Evolutionary conservation across 2,888 invertebrate species (phyloP).

Genomic region (Lycophotia porphyrea): DNA sequence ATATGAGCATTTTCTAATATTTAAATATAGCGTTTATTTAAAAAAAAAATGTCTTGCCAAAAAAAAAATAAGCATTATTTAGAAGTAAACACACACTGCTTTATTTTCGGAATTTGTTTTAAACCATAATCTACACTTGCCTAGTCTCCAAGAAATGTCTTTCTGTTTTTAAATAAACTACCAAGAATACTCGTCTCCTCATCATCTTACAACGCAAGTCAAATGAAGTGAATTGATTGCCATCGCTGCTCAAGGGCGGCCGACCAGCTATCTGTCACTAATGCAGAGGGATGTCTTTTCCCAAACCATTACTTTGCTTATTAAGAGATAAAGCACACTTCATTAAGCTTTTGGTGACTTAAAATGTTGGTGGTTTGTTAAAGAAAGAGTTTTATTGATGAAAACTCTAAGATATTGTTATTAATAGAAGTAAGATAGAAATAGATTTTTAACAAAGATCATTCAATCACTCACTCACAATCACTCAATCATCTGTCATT

Average conservation of each 20-base stretch:
- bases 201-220: conserved; percentile 32
- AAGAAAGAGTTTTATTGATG: background rate
- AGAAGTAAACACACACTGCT: background rate
- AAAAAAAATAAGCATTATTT: no score
- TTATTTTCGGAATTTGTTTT: background rate
- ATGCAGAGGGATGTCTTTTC: conserved; percentile 44
- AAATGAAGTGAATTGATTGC: conserved; percentile 43
- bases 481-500: no score
- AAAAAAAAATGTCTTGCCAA: no score
- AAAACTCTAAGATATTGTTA: background rate
- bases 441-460: background rate
- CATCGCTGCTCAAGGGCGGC: background rate
- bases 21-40: no score
- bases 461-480: no score
- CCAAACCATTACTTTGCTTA: conserved; percentile 36
- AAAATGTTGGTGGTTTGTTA: background rate
- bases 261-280: conserved; percentile 43
- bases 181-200: conserved; percentile 3
- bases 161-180: background rate
- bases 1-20: no score
- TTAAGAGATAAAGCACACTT: conserved; percentile 45
- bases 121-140: background rate
- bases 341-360: conserved; percentile 30
- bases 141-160: background rate
- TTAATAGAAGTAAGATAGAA: background rate